phyloP scores from a whole-genome alignment of 2,888 invertebrate species.

The Euzophera pinguis region DNA sequence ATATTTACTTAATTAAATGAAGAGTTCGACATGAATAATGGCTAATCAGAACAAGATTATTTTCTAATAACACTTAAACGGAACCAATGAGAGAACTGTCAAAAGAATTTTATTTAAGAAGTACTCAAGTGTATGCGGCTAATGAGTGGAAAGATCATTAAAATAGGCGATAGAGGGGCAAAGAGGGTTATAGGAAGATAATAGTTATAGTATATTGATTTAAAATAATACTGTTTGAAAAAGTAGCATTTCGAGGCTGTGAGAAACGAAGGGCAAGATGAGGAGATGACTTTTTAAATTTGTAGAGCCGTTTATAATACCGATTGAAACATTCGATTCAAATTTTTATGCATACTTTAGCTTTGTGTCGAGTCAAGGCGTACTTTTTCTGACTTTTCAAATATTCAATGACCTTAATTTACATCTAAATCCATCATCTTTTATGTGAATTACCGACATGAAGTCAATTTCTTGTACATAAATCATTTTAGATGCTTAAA shows the following conservation, averaged over 20 bases:
- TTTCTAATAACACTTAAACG: background rate
- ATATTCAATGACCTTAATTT: no score
- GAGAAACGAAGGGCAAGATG: no score
- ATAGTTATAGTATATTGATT: no score
- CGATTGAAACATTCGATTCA: background rate
- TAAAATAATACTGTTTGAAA: background rate
- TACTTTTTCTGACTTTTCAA: no score
- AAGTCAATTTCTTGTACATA: background rate
- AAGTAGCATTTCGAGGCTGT: background rate
- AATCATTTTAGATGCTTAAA: background rate
- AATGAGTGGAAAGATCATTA: slow-evolving; percentile 22
- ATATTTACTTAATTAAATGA: background rate
- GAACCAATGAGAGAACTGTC: background rate
- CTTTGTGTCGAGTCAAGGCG: no score
- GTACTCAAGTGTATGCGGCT: slow-evolving; percentile 8
- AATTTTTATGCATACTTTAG: no score
- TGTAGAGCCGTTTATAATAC: background rate
- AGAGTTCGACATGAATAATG: background rate
- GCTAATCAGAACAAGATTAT: background rate
- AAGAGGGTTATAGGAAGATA: background rate
- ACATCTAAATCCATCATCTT: no score
- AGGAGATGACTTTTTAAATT: background rate
- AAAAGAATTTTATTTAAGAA: slow-evolving; percentile 6
- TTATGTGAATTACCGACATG: background rate
- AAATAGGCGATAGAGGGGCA: background rate